Conservation (phyloP, 2,113 vertebrate genomes). For the Coryphaenoides rupestris region DNA sequence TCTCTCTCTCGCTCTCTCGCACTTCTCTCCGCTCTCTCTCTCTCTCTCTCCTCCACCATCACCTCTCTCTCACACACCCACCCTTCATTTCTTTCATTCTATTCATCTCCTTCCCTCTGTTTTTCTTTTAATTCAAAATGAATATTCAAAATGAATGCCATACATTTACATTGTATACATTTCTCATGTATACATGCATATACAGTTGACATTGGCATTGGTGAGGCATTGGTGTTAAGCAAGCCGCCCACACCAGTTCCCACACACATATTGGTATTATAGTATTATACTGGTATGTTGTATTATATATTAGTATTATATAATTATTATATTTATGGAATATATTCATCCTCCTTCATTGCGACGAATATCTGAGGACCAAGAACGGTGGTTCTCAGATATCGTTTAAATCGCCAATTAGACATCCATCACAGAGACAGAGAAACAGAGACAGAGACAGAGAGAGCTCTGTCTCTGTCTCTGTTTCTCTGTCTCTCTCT, state of each 20-base stretch:
- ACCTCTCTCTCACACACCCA: background rate
- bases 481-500: conserved; percentile 6
- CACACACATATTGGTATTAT: no score
- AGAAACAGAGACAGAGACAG: conserved; percentile 12
- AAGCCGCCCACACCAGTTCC: conserved; percentile 2
- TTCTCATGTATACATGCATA: no score
- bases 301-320: no score
- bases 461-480: conserved; percentile 14
- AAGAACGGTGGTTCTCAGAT: conserved; percentile 43
- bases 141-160: no score
- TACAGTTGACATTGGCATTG: no score
- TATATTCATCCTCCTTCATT: conserved; percentile 50
- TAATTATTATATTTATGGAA: conserved; percentile 25
- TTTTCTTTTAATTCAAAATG: background rate
- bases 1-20: no score
- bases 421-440: no score
- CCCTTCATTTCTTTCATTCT: background rate
- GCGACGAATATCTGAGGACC: conserved; percentile 40
- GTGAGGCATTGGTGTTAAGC: conserved; percentile 9
- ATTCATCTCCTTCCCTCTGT: background rate
- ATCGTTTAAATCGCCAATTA: no score
- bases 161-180: no score
- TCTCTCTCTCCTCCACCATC: no score
- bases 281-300: no score
- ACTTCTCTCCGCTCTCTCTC: no score